Evolutionary conservation across 2,113 vertebrate species (phyloP).

Genomic region (Polypterus bichir): DNA sequence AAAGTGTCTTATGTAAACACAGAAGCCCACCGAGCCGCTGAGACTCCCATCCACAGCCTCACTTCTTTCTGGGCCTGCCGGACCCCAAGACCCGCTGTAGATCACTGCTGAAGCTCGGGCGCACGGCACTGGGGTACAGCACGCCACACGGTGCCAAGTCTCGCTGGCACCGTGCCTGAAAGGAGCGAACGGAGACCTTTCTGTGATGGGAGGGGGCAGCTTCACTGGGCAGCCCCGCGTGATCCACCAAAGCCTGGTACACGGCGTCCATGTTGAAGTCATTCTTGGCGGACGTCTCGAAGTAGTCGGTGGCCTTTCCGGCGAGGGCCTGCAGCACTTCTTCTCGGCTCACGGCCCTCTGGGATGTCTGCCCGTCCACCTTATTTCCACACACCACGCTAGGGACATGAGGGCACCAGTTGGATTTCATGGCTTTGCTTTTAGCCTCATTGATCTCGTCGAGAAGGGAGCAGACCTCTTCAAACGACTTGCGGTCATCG

Average conservation of each 20-base stretch:
- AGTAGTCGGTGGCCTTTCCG: slow-evolving; percentile 28
- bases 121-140: slow-evolving; percentile 40
- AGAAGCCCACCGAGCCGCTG: too few relatives aligned
- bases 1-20: too few relatives aligned
- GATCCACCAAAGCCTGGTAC: slow-evolving; percentile 37
- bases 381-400: slow-evolving; percentile 51
- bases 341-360: slow-evolving; percentile 20
- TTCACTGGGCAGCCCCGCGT: slow-evolving; percentile 44
- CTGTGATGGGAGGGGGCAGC: slow-evolving; percentile 40
- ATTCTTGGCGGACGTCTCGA: slow-evolving; percentile 48
- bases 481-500: slow-evolving; percentile 42
- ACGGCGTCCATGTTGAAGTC: slow-evolving; percentile 33
- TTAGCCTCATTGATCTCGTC: slow-evolving; percentile 42
- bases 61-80: slow-evolving; percentile 30
- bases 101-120: slow-evolving; percentile 53
- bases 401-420: slow-evolving; percentile 20
- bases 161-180: slow-evolving; percentile 32
- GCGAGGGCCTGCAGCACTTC: slow-evolving; percentile 24
- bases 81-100: slow-evolving; percentile 44
- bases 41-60: slow-evolving; percentile 25
- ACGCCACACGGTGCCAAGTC: slow-evolving; percentile 36
- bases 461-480: slow-evolving; percentile 32
- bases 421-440: slow-evolving; percentile 36
- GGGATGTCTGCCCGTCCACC: slow-evolving; percentile 27
- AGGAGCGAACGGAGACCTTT: slow-evolving; percentile 37